Base-by-base conservation (phyloP, 2,888 invertebrate genomes). In the Beris chalybata region DNA sequence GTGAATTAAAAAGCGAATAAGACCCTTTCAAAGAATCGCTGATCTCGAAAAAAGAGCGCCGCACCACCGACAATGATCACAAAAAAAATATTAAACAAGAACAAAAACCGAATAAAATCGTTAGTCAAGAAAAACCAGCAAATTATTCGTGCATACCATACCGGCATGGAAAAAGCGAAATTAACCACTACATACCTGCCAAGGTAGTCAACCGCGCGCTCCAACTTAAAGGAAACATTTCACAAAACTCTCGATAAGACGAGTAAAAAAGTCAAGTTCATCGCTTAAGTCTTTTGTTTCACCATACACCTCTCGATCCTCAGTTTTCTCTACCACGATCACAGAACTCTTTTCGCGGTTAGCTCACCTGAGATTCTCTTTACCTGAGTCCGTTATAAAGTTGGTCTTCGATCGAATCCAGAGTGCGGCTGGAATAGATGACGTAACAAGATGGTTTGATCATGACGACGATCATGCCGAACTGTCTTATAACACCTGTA, bases 271-370 rank as follows among this genome's bases (percentile, higher is more conserved):
- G 45, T 65, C 64, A 65, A 65, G 64, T 65, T 65, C 54, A 45
- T 55, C 64, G 64, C 64, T 54, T 64, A 64, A 64, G 54, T 64
- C 64, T 64, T 64, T 64, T 64, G 64, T 64, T 64, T 54, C 45
- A 44, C 43, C 64, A 22, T 6, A 5, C 15, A 50, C 22, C 50
- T 50, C 50, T 9, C 50, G 50, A 50, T 50, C 50, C 4, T 9
- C 38, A 38, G 38, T 38, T 38, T 38, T 38, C 38, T 38, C 38
- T 38, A 7, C 38, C 7, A 5, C 1, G 7, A 38, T 38, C 38
- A 38, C 3, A 9, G 32, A 38, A 38, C 38, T 38, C 38, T 38
- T 38, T 22, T 22, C 22, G 22, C 38, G 38, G 38, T 38, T 9
- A 38, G 3, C 29, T n/a, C 13, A 38, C n/a, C 38, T 38, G 63